These are phyloP conservation scores for Cassiopea xamachana DNA, from an alignment of 30 jellyfish, hydroid and myxozoan species.

Conservation along the genomic window DNA sequence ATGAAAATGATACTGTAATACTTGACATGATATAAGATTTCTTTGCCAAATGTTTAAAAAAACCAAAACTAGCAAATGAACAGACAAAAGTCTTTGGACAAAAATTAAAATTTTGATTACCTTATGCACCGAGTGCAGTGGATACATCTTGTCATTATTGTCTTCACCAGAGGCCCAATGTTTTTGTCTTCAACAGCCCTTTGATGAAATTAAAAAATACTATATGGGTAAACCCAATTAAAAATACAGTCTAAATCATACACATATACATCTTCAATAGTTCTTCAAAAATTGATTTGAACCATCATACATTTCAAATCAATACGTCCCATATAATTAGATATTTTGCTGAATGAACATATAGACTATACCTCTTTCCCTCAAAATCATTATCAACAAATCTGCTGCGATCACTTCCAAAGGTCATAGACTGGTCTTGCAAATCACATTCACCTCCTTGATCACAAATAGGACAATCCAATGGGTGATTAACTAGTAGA, in stretches of 20 bases:
- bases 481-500: constrained; percentile 95
- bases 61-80: too few species aligned
- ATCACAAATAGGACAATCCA: constrained; percentile 99
- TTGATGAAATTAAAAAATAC: background rate
- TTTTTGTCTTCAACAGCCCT: constrained; percentile 99
- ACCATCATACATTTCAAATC: background rate
- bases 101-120: constrained; percentile 14
- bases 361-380: constrained; percentile 86
- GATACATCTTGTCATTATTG: constrained; percentile 99
- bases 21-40: too few species aligned
- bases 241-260: too few species aligned
- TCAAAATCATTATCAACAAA: constrained; percentile 90
- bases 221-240: too few species aligned
- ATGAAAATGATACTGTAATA: too few species aligned
- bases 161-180: constrained; percentile 97
- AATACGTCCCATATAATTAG: background rate
- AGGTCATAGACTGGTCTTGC: constrained; percentile 99
- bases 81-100: too few species aligned
- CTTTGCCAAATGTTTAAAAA: too few species aligned
- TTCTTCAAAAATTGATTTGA: too few species aligned
- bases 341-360: background rate
- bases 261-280: background rate
- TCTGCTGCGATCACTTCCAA: constrained; percentile 97
- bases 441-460: constrained; percentile 99
- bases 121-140: constrained; percentile 99